A percentile compares a stretch with the other conserved stretches of the same genome.
phyloP scores from a whole-genome alignment of 2,113 vertebrate species.

The Nannospalax galili region DNA sequence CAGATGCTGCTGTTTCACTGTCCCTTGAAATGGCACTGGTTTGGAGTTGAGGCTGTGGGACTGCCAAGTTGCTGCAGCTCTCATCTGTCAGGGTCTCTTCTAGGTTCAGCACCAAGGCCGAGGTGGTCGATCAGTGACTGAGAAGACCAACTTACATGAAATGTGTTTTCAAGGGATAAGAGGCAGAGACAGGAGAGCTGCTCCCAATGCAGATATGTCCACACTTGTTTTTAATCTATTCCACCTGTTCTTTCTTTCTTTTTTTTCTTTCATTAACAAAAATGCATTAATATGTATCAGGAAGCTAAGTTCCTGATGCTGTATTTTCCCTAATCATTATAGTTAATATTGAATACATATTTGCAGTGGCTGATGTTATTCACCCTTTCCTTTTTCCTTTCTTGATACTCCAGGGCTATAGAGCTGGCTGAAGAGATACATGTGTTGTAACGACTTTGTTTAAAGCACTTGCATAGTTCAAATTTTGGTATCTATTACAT shows the following conservation, averaged over 20 bases:
- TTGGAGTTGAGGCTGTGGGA: not conserved
- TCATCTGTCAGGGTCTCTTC: not conserved
- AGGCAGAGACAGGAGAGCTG: not conserved
- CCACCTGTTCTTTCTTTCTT: not conserved
- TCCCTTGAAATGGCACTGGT: not conserved
- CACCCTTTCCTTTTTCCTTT: not conserved
- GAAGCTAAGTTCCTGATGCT: not conserved
- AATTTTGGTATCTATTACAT: not conserved
- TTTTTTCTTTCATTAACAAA: not conserved
- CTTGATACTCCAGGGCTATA: not conserved
- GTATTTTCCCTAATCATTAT: not conserved
- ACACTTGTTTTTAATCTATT: not conserved
- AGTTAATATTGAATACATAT: not conserved
- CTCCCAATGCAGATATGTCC: accelerated
- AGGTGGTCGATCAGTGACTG: not conserved
- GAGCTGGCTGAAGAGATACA: not conserved
- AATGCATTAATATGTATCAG: not conserved
- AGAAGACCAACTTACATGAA: not conserved
- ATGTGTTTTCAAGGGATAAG: not conserved
- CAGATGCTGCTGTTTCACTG: not conserved
- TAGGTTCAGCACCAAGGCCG: no score
- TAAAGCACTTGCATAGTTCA: not conserved
- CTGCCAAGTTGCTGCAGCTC: no score
- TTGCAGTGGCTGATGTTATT: not conserved
- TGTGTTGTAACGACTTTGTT: not conserved